A percentile compares a stretch with the other conserved stretches of the same genome.
phyloP scores from a whole-genome alignment of 1,140 invertebrate genomes.

The Tetragnatha versicolor region DNA sequence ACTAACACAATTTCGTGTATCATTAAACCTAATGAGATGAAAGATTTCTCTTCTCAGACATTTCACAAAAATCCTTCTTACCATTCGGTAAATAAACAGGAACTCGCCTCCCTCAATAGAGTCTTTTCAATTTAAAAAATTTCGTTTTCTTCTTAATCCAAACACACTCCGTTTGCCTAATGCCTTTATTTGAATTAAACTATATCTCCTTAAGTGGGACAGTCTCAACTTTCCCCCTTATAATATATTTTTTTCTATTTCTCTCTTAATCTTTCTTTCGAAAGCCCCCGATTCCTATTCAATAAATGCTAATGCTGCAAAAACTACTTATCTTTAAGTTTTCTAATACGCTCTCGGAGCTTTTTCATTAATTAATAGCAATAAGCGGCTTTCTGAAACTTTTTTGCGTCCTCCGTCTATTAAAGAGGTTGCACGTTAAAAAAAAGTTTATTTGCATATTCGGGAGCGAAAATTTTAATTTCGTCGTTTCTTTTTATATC shows the following conservation, averaged over 20 bases:
- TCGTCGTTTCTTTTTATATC: neutral
- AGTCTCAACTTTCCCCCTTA: too few relatives aligned
- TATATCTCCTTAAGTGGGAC: too few relatives aligned
- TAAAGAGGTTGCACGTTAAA: conserved; percentile 19
- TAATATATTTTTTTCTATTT: neutral
- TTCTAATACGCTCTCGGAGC: neutral
- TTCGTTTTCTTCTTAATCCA: too few relatives aligned
- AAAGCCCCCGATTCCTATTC: conserved; percentile 13
- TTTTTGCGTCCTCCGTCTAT: conserved; percentile 10
- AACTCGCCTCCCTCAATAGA: too few relatives aligned
- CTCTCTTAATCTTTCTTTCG: neutral
- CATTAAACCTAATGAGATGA: too few relatives aligned
- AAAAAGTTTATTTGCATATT: conserved; percentile 31
- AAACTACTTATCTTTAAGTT: conserved; percentile 5
- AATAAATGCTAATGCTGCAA: conserved; percentile 34
- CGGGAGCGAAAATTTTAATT: conserved; percentile 7
- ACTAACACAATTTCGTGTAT: too few relatives aligned
- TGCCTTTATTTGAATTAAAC: too few relatives aligned
- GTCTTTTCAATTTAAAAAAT: too few relatives aligned
- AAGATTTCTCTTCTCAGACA: too few relatives aligned
- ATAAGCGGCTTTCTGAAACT: neutral
- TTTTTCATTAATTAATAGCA: conserved; percentile 38
- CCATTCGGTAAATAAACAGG: too few relatives aligned
- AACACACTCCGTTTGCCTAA: too few relatives aligned
- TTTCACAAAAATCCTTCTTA: too few relatives aligned